Base-by-base conservation (phyloP, 2,888 invertebrate genomes). In the Catocala fraxini region DNA sequence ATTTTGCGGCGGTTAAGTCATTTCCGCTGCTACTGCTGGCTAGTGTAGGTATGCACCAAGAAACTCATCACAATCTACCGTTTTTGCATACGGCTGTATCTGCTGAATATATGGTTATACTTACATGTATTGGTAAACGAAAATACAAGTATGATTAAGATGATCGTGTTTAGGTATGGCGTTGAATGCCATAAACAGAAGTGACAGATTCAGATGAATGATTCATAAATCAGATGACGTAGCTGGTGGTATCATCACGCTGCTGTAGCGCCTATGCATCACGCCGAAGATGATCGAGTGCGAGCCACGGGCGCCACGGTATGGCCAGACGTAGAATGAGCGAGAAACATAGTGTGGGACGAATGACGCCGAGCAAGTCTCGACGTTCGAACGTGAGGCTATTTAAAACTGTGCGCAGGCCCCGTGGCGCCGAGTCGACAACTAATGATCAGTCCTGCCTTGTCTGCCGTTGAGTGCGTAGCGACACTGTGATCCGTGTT, bases 351-450 rank as follows among this genome's bases (percentile, higher is more conserved):
- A 87, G 93, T 92, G 93, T 92, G 93, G 93, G 93, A 88, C 83
- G 89, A 88, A 73, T 83, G 91, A 91, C 92, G 92, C 87, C 89
- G 91, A 89, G 75, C 80, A 86, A 87, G 84, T 85, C 87, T 82
- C 87, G 81, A 80, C 84, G 88, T 88, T 89, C 89, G 86, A 89
- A 90, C 90, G 85, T 85, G 92, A 92, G 90, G 94, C 94, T 94
- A 94, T 94, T 94, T 94, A 94, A 94, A 94, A 94, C 92, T 91
- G 90, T 92, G 94, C 94, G 94, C 94, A 94, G 89, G 92, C 89
- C 91, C 93, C 91, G 88, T 87, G 90, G 90, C 93, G 92, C 89
- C 93, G 93, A 94, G 93, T 93, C 90, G 87, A 87, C 90, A 80
- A 87, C 90, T 92, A 92, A 93, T 93, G 93, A 94, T 93, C 94